Percentiles rank a stretch among this genome's conserved stretches.
Evolutionary conservation across 2,797 vertebrate species (phyloP).

Genomic region (Characodon lateralis): DNA sequence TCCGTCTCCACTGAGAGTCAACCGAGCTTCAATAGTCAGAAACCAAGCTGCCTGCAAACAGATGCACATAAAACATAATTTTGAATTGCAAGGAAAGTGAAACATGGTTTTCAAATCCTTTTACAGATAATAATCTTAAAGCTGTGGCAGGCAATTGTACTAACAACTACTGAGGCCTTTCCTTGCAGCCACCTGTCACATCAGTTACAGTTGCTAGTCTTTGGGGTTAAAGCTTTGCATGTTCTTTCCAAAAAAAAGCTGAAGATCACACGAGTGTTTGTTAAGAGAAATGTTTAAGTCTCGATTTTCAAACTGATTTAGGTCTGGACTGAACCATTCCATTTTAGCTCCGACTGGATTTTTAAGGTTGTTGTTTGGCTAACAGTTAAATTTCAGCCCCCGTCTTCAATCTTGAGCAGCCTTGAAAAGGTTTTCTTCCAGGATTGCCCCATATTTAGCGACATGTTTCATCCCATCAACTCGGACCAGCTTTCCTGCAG

Average conservation of each 20-base stretch:
- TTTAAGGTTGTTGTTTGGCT: too few relatives aligned
- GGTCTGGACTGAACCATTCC: neutral
- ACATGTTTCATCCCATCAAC: too few relatives aligned
- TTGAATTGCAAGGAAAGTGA: neutral
- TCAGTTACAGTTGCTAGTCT: neutral
- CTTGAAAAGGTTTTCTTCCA: too few relatives aligned
- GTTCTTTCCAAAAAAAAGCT: neutral
- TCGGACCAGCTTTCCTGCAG: too few relatives aligned
- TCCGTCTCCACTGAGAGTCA: conserved; percentile 32
- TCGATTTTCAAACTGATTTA: neutral
- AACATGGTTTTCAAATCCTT: too few relatives aligned
- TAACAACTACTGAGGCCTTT: neutral
- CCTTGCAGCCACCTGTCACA: neutral
- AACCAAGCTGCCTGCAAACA: neutral
- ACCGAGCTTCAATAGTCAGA: conserved; percentile 36
- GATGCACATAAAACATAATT: neutral
- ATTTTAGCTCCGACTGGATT: neutral
- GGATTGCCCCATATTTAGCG: too few relatives aligned
- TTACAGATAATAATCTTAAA: neutral
- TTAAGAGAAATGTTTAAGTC: neutral
- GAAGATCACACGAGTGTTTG: neutral
- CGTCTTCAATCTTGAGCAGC: too few relatives aligned
- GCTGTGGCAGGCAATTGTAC: neutral
- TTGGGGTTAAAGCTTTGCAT: neutral
- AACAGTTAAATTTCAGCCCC: too few relatives aligned